Percentiles rank a stretch among this genome's conserved stretches.
These are phyloP conservation scores for Phymorhynchus buccinoides DNA, from an alignment of 1,140 invertebrate species.

Conservation along the genomic window DNA sequence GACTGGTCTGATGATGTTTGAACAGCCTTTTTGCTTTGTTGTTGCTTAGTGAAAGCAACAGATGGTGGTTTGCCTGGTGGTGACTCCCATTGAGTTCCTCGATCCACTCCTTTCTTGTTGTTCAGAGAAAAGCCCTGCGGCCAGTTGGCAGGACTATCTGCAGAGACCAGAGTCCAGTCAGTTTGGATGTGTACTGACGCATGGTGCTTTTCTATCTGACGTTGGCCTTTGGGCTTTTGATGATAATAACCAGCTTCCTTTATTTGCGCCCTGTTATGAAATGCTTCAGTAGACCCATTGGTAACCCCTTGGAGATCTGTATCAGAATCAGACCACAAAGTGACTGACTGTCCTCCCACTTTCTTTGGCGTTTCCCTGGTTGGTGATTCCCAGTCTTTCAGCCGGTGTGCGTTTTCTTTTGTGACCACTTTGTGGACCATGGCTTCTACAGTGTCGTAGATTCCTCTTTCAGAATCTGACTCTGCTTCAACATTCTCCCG, in stretches of 20 bases:
- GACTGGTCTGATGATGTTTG: neutral
- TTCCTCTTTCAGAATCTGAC: neutral
- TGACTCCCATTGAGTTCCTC: neutral
- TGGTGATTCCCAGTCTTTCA: neutral
- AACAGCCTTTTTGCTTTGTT: neutral
- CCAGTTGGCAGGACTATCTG: neutral
- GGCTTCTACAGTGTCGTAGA: neutral
- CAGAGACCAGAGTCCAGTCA: neutral
- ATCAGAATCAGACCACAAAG: neutral
- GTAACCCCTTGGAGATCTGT: neutral
- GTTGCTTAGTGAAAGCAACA: too few relatives aligned
- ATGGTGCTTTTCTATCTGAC: neutral
- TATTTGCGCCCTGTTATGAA: neutral
- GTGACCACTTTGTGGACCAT: neutral
- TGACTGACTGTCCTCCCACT: neutral
- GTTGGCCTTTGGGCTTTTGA: neutral
- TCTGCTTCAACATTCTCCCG: neutral
- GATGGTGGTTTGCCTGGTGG: neutral
- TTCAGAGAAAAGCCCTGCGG: neutral
- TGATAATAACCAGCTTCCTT: neutral
- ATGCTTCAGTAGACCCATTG: neutral
- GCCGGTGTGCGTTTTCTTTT: neutral
- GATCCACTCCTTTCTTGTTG: neutral
- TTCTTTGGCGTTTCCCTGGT: neutral
- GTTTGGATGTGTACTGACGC: constrained; percentile 12